These are phyloP conservation scores for Palythoa heliodiscus DNA, from an alignment of 92 coral and sea anemone species.

Conservation along the genomic window DNA sequence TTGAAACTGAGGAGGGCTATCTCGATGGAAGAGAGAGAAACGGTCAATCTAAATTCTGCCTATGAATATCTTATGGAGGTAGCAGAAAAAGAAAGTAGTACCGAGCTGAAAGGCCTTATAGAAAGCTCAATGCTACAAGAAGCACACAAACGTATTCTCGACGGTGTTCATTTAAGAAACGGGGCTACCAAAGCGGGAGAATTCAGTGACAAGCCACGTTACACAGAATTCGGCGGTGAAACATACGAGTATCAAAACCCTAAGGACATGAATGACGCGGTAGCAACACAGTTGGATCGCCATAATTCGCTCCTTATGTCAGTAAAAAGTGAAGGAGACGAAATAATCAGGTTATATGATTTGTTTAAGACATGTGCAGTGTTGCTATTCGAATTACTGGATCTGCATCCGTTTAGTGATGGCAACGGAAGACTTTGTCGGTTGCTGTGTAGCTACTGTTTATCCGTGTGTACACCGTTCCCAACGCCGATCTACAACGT, in stretches of 20 bases:
- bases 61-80: constrained; percentile 39
- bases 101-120: constrained; percentile 29
- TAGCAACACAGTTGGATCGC: background rate
- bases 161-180: background rate
- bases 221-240: constrained; percentile 46
- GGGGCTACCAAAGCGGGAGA: constrained; percentile 46
- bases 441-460: too few relatives aligned
- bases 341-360: constrained; percentile 23
- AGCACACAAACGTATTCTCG: constrained; percentile 39
- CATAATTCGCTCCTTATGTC: constrained; percentile 8
- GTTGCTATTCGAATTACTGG: too few relatives aligned
- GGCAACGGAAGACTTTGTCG: constrained; percentile 94
- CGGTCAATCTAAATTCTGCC: constrained; percentile 68
- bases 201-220: constrained; percentile 47
- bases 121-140: constrained; percentile 16
- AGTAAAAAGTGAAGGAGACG: constrained; percentile 31
- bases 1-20: constrained; percentile 8
- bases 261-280: constrained; percentile 43
- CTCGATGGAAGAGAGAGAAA: constrained; percentile 71
- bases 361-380: constrained; percentile 63
- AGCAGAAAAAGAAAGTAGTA: constrained; percentile 9
- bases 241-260: constrained; percentile 44
- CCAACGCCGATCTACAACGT: too few relatives aligned
- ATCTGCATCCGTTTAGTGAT: constrained; percentile 67
- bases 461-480: too few relatives aligned